A percentile compares a stretch with the other conserved stretches of the same genome.
Evolutionary conservation across 2,113 vertebrate species (phyloP).

Genomic region (Thalassoma bifasciatum): DNA sequence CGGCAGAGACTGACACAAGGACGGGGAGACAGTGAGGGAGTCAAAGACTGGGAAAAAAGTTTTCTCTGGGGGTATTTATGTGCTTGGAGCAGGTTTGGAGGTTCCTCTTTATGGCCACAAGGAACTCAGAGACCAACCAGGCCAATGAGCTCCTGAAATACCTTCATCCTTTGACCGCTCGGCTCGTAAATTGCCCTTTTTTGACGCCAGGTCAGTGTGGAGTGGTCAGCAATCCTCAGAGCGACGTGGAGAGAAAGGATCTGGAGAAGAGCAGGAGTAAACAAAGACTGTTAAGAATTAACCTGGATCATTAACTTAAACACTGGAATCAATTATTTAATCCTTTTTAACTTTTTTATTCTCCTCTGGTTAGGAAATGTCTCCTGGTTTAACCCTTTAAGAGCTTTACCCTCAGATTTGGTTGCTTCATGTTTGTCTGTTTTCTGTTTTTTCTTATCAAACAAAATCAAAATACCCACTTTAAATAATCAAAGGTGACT

Average conservation of each 20-base stretch:
- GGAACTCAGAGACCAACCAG: slow-evolving; percentile 85
- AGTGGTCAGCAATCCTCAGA: slow-evolving; percentile 1
- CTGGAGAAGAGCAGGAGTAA: background rate
- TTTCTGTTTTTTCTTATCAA: too few species aligned
- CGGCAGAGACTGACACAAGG: slow-evolving; percentile 54
- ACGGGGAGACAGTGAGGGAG: slow-evolving; percentile 23
- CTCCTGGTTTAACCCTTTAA: too few species aligned
- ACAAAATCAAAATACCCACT: too few species aligned
- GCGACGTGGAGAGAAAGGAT: background rate
- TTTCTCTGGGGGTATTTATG: slow-evolving; percentile 55
- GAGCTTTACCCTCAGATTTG: too few species aligned
- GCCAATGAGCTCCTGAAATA: slow-evolving; percentile 82
- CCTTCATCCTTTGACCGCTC: slow-evolving; percentile 71
- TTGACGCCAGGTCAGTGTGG: background rate
- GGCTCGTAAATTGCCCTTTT: slow-evolving; percentile 26
- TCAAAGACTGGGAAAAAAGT: slow-evolving; percentile 65
- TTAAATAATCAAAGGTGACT: too few species aligned
- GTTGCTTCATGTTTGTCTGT: too few species aligned
- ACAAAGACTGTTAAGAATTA: background rate
- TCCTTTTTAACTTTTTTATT: too few species aligned
- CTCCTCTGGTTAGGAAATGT: too few species aligned
- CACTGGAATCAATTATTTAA: too few species aligned
- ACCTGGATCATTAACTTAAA: too few species aligned
- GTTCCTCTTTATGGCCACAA: slow-evolving; percentile 90
- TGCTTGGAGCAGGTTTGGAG: slow-evolving; percentile 1